Evolutionary conservation across 2,888 invertebrate genomes (phyloP), one percentile per base, ranked within the genome.

Genomic region (Acanthopleura granulata): DNA sequence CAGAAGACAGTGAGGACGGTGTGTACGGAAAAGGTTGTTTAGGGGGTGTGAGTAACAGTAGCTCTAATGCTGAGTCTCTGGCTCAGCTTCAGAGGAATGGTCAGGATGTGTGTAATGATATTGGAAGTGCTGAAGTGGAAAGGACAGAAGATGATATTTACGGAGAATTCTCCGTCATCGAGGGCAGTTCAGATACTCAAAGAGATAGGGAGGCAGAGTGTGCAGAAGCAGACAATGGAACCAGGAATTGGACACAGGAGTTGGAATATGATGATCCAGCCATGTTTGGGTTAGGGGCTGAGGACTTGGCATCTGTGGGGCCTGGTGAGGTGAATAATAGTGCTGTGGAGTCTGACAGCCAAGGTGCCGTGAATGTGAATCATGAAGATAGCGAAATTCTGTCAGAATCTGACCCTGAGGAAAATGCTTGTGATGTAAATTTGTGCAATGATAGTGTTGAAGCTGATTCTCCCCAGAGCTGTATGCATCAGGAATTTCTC

Each of bases 401-500:
- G 66, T 66, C 66, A 22, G 27, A 66, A 27, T 66, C 66, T 66
- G 66, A 66, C 14, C 22, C 66, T 66, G 66, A 66, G 25, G 66
- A 66, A 27, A 66, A 66, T 27, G 25, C 29, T 22, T 15, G 27
- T 25, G 16, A 15, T 16, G 25, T 22, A 27, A 25, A 22, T 66
- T 16, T 27, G 66, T 66, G 25, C 29, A 27, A 66, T 66, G 66
- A 66, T 27, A 1, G 66, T 27, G 29, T 25, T 27, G 66, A 66
- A 14, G 66, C 66, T 12, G 66, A 66, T 22, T 57, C 57, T 12
- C 12, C 57, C 3, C n/a, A n/a, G n/a, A n/a, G n/a, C n/a, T n/a
- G n/a, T n/a, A n/a, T n/a, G n/a, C 40, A 40, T 40, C 18, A 22
- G 18, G n/a, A 57, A 22, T 57, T 57, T n/a, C 18, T 9, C 57